A percentile compares a stretch with the other conserved stretches of the same genome.
Conservation (phyloP, 1,140 invertebrate genomes). For the Danaus melanippus region DNA sequence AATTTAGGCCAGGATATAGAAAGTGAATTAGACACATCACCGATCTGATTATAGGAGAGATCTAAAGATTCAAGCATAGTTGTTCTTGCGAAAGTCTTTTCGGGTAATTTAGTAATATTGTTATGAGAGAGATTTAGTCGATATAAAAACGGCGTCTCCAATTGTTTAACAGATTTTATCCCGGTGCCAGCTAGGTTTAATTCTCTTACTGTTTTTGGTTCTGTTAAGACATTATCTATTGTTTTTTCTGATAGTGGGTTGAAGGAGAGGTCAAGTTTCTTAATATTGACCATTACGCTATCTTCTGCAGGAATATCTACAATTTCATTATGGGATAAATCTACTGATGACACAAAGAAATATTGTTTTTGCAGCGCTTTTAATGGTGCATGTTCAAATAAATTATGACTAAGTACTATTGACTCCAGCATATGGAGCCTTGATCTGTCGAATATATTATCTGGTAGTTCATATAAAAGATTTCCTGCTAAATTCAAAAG, state of each 20-base stretch:
- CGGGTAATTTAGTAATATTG: constrained; percentile 77
- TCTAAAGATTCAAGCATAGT: constrained; percentile 85
- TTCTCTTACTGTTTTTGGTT: constrained; percentile 89
- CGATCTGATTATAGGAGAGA: constrained; percentile 82
- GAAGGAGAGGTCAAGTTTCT: constrained; percentile 87
- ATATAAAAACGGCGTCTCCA: constrained; percentile 91
- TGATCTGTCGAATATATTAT: constrained; percentile 86
- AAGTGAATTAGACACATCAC: constrained; percentile 73
- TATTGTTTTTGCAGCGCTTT: constrained; percentile 86
- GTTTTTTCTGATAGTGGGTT: constrained; percentile 85
- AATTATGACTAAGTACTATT: constrained; percentile 85
- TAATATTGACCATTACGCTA: constrained; percentile 89
- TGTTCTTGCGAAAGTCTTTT: constrained; percentile 81
- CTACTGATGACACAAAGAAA: constrained; percentile 83
- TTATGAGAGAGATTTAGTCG: constrained; percentile 88
- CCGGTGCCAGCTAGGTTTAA: constrained; percentile 87
- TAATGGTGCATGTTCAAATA: constrained; percentile 84
- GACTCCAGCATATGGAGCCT: constrained; percentile 85
- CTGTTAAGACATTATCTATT: constrained; percentile 83
- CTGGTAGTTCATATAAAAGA: constrained; percentile 80
- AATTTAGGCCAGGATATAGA: constrained; percentile 78
- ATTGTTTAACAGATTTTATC: constrained; percentile 76
- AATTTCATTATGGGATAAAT: constrained; percentile 85
- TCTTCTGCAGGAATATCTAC: constrained; percentile 85
- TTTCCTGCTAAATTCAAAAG: constrained; percentile 84